Conservation (phyloP, 2,888 invertebrate species). For the Pomacea canaliculata region DNA sequence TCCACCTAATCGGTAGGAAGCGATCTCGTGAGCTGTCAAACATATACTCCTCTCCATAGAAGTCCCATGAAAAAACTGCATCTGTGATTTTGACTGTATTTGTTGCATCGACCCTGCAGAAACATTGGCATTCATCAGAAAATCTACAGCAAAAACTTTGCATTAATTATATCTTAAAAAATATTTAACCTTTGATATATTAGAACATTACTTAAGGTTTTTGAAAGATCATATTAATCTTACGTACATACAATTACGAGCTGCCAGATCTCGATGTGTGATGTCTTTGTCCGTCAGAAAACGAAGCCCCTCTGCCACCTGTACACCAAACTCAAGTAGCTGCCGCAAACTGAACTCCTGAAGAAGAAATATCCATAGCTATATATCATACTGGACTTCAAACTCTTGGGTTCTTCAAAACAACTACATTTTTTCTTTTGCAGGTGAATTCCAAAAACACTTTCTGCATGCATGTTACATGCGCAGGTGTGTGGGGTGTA, state of each 20-base stretch:
- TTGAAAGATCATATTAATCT: no score
- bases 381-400: not conserved
- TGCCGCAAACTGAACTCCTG: constrained; percentile 53
- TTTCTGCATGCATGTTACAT: no score
- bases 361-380: not conserved
- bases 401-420: no score
- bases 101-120: constrained; percentile 52
- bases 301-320: constrained; percentile 70
- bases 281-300: constrained; percentile 67
- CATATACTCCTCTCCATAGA: constrained; percentile 39
- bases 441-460: no score
- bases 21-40: constrained; percentile 33
- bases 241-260: constrained; percentile 71
- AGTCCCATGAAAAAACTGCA: constrained; percentile 38
- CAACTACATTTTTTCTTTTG: no score
- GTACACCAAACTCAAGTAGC: constrained; percentile 65
- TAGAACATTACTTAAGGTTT: no score
- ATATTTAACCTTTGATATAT: no score
- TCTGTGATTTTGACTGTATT: constrained; percentile 57
- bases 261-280: constrained; percentile 71
- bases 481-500: no score
- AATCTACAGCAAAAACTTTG: no score
- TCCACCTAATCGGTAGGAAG: constrained; percentile 68
- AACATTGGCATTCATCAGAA: constrained; percentile 35
- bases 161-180: no score